Evolutionary conservation across 2,113 vertebrate species (phyloP).

Genomic region (Odocoileus hemionus): DNA sequence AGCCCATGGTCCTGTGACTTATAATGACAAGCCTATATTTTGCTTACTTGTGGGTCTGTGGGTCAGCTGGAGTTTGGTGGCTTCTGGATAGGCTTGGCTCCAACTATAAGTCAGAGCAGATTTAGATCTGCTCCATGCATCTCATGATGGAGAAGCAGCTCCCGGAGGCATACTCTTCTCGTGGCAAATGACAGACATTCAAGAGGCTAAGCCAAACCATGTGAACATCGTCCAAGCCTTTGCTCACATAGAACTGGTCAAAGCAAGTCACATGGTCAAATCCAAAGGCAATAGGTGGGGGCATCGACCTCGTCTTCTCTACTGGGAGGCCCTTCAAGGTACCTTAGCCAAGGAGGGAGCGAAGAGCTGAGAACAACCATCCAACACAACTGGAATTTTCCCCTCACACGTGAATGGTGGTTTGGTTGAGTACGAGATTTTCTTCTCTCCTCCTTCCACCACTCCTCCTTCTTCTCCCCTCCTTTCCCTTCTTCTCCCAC

Average conservation of each 20-base stretch:
- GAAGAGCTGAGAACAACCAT: neutral
- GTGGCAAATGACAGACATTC: neutral
- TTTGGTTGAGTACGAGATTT: neutral
- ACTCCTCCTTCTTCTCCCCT: accelerated
- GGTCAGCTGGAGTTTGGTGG: neutral
- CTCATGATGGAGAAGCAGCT: neutral
- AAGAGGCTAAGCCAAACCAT: neutral
- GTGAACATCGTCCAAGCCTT: neutral
- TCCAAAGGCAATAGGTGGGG: neutral
- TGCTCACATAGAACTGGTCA: neutral
- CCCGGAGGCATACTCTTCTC: neutral
- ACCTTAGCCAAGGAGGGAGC: neutral
- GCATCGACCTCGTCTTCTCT: neutral
- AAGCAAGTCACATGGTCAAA: neutral
- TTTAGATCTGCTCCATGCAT: neutral
- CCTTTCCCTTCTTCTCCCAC: too few species aligned
- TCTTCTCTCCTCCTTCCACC: neutral
- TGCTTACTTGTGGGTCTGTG: neutral
- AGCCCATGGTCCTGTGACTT: neutral
- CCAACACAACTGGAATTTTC: neutral
- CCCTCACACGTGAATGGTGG: neutral
- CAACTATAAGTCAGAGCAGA: neutral
- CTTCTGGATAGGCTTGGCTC: neutral
- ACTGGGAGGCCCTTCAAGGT: neutral
- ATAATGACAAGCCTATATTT: neutral